These are phyloP conservation scores for Helicoverpa assulta DNA, from an alignment of 2,888 invertebrate species.

Conservation along the genomic window DNA sequence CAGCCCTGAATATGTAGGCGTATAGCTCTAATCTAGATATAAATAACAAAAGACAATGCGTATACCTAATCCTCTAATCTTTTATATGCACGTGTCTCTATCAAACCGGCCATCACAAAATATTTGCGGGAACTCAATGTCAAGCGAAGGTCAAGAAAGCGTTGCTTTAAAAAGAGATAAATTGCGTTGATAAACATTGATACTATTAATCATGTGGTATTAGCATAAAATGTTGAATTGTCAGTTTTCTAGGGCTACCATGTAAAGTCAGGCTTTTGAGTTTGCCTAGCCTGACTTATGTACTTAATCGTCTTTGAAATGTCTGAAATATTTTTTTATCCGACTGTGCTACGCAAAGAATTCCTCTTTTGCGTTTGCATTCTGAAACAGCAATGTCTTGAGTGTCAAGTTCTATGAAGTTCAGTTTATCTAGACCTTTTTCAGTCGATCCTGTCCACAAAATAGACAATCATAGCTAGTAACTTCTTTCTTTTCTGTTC, in stretches of 20 bases:
- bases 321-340: neutral
- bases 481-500: no score
- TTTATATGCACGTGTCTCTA: neutral
- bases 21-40: no score
- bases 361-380: no score
- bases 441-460: no score
- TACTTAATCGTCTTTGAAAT: neutral
- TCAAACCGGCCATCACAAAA: conserved; percentile 25
- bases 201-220: conserved; percentile 55
- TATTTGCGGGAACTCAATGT: conserved; percentile 54
- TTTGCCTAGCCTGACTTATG: neutral
- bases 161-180: conserved; percentile 50
- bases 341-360: no score
- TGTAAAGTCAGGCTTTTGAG: conserved; percentile 16
- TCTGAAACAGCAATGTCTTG: no score
- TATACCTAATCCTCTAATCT: neutral
- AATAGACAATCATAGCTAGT: no score
- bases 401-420: no score
- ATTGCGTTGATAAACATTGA: conserved; percentile 52
- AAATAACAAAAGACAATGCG: no score
- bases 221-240: conserved; percentile 44
- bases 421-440: no score
- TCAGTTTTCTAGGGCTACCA: conserved; percentile 25
- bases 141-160: conserved; percentile 58
- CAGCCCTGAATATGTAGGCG: no score